Evolutionary conservation across 2,113 vertebrate species (phyloP), one percentile per base, ranked within the genome.

Genomic region (Polyodon spathula): DNA sequence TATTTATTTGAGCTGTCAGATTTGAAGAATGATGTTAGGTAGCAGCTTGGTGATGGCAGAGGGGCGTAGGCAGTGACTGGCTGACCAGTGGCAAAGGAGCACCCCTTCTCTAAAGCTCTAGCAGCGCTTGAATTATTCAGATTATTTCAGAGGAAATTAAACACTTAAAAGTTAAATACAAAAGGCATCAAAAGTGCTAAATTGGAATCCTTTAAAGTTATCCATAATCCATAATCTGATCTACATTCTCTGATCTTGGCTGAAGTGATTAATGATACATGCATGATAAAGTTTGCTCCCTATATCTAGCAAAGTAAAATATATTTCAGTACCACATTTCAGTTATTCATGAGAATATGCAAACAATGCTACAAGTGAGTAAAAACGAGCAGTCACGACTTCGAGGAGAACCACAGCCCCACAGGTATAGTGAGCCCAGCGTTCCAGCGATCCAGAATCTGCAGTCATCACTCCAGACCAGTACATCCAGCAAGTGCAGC

Each of bases 301-400:
- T 46, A 61, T 37, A 61, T 55, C 15, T 16, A 57, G 53, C 53
- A n/a, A 39, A 51, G 61, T 15, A 46, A 38, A 37, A 27, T 27
- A 27, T 59, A 9, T 51, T 17, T 43, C 40, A 66, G 78, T 84
- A 81, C 76, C 76, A 37, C 62, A 58, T 39, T 56, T 69, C 58
- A 58, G 62, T 43, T 17, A n/a, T 39, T 55, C 69, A 59, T 8
- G 7, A 2, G 48, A 39, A 60, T 27, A 27, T 27, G 27, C 27
- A 27, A 52, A 6, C 42, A 5, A 64, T 14, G 15, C 61, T 27
- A 57, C 66, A 40, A 64, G 46, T 60, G 61, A 10, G 53, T 61
- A 48, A 71, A 59, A 11, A 43, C 41, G 40, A 41, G 57, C 14
- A 40, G 59, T 39, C 51, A 61, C 7, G 66, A 40, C 11, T 58